These are phyloP conservation scores for Paraplagusia blochii DNA, from an alignment of 2,113 vertebrate genomes.

Conservation along the genomic window DNA sequence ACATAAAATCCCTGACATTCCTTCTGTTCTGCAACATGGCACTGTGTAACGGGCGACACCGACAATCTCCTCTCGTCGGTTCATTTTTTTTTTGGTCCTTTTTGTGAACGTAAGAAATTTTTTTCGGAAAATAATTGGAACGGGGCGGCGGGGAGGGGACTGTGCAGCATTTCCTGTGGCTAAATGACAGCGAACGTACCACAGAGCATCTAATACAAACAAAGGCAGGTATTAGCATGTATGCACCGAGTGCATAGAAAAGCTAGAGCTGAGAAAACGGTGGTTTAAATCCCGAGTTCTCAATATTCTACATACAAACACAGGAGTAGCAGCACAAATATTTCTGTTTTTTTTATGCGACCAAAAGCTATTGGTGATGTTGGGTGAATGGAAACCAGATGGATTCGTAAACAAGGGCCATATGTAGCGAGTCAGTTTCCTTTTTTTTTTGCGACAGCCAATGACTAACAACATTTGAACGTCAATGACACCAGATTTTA, in stretches of 20 bases:
- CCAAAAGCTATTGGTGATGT: conserved; percentile 36
- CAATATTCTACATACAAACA: conserved; percentile 38
- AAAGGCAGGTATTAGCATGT: conserved; percentile 64
- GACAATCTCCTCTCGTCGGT: conserved; percentile 50
- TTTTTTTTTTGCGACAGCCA: conserved; percentile 58
- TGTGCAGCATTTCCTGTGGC: conserved; percentile 26
- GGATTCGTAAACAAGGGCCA: conserved; percentile 16
- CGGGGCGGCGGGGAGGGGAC: conserved; percentile 10
- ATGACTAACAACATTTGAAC: conserved; percentile 40
- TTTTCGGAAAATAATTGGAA: conserved; percentile 45
- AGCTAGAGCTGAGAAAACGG: conserved; percentile 51
- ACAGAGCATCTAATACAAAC: conserved; percentile 51
- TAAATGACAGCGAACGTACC: conserved; percentile 36
- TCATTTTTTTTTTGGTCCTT: conserved; percentile 72
- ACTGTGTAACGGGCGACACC: conserved; percentile 60
- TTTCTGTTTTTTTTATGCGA: conserved; percentile 34
- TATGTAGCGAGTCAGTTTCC: conserved; percentile 33
- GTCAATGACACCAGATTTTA: conserved; percentile 18
- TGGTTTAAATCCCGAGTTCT: conserved; percentile 48
- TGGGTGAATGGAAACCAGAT: conserved; percentile 28
- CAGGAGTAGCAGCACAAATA: conserved; percentile 70
- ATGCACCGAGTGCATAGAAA: conserved; percentile 61
- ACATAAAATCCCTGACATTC: conserved; percentile 83
- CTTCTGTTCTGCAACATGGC: conserved; percentile 76
- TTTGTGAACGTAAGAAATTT: conserved; percentile 39